These are phyloP conservation scores for Alexandromys fortis DNA, from an alignment of 2,113 vertebrate species.

Conservation along the genomic window DNA sequence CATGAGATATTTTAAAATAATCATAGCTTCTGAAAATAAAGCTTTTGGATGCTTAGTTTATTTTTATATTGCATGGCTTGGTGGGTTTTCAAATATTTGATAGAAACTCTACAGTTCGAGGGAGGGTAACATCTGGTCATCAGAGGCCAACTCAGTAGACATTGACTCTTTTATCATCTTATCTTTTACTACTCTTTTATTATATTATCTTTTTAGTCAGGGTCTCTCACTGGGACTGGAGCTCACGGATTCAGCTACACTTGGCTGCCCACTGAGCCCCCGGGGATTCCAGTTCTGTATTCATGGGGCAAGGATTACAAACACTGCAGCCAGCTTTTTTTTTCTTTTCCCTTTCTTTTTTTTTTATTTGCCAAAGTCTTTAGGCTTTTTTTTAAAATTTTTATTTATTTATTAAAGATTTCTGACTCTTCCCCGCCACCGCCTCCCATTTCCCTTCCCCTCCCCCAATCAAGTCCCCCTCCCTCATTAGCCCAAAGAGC, in stretches of 20 bases:
- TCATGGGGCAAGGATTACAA: background rate
- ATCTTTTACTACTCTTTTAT: no score
- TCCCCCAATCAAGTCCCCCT: no score
- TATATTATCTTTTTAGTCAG: background rate
- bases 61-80: background rate
- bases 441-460: no score
- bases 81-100: background rate
- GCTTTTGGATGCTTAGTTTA: background rate
- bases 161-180: background rate
- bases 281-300: background rate
- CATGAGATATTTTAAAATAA: background rate
- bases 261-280: background rate
- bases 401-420: no score
- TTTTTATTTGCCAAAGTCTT: no score
- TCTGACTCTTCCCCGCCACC: no score
- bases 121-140: background rate
- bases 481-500: no score
- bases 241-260: background rate
- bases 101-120: background rate
- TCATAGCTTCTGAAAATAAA: constrained; percentile 36
- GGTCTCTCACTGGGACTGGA: background rate
- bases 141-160: background rate
- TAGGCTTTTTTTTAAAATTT: no score
- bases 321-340: no score
- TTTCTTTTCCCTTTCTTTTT: no score